Percentiles rank a stretch among this genome's conserved stretches.
Evolutionary conservation across 2,113 vertebrate species (phyloP).

Genomic region (Trogon surrucura): DNA sequence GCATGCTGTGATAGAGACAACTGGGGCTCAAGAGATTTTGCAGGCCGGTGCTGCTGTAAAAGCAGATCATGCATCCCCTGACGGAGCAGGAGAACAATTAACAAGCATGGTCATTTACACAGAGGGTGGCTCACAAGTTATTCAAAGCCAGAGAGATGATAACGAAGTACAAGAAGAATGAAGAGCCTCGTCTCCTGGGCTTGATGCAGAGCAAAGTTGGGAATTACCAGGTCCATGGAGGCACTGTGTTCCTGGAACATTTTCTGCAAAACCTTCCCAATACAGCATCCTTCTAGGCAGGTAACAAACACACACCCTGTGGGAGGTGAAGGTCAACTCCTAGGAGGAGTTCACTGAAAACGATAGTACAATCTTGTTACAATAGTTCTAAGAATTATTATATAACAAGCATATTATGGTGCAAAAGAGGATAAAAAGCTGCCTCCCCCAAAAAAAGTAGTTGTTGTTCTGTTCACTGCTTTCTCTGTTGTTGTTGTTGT

Average conservation of each 20-base stretch:
- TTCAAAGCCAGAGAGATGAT: conserved; percentile 69
- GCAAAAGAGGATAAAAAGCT: neutral
- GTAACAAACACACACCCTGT: neutral
- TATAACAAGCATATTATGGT: neutral
- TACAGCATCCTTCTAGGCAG: neutral
- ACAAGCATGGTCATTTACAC: conserved; percentile 90
- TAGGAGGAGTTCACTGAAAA: neutral
- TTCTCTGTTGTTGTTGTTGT: neutral
- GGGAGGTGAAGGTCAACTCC: neutral
- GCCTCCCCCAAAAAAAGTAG: neutral
- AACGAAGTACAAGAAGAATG: conserved; percentile 56
- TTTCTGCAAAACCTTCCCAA: neutral
- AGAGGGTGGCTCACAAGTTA: conserved; percentile 75
- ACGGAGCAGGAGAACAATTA: conserved; percentile 60
- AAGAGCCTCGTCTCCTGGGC: neutral
- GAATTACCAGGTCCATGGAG: neutral
- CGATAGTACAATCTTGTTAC: neutral
- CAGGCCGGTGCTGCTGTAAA: conserved; percentile 61
- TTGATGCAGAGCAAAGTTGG: neutral
- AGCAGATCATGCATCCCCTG: neutral
- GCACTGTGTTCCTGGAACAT: neutral
- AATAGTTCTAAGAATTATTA: neutral
- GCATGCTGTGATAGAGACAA: conserved; percentile 73
- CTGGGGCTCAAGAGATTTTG: conserved; percentile 61
- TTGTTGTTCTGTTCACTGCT: conserved; percentile 11